Evolutionary conservation across 2,888 invertebrate species (phyloP), one percentile per base, ranked within the genome.

Genomic region (Orthosia cruda): DNA sequence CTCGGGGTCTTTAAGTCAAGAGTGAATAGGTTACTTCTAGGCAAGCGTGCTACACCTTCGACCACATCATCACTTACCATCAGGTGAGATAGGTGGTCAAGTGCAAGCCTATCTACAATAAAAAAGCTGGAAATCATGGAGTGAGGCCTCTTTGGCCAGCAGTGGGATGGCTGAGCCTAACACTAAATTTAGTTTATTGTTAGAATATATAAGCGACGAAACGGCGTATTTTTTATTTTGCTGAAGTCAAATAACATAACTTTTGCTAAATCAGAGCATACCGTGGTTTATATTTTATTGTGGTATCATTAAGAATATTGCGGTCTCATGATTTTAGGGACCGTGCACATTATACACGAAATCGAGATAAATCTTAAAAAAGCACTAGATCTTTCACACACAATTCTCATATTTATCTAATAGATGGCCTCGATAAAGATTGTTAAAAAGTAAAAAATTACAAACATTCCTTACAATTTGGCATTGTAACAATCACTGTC

Each of bases 241-340:
- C 12, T 16, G 16, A 73, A 40, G 50, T 54, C 9, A 73, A 47
- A 55, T 54, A 32, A 32, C 54, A 1, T 20, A 20, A 12, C 12
- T 4, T 52, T 54, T 59, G 26, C 66, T 54, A 59, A 85, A 83
- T 78, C 83, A 68, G 68, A 69, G 70, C 58, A 52, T 66, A 52
- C 70, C 47, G 52, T 74, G 77, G 72, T 74, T 75, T 69, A 71
- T 80, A 80, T 77, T 77, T 72, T 67, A 74, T 78, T 86, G 65
- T 67, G 32, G 63, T 57, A 62, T 77, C 83, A 84, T 75, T 81
- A 78, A 76, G 73, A 78, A 78, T 85, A 83, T 88, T 83, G 77
- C 75, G 68, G 76, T 80, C 50, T 83, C 57, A 57, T 62, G 20
- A 58, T 70, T 0, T 77, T 68, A 86, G 73, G 71, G 70, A 74